Evolutionary conservation across 2,113 vertebrate genomes (phyloP).

Genomic region (Carlito syrichta): DNA sequence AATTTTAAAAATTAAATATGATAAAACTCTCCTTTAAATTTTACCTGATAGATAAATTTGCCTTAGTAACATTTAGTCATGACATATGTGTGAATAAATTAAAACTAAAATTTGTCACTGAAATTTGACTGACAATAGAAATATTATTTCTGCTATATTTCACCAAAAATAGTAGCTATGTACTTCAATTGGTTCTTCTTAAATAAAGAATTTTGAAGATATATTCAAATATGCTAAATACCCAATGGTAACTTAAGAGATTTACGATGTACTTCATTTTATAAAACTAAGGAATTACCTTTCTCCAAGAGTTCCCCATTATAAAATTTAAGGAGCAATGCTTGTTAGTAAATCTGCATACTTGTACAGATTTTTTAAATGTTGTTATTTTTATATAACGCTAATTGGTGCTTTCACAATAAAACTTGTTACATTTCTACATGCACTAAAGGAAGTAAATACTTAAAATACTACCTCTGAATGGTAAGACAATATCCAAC

Average conservation of each 20-base stretch:
- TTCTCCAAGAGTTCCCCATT: not conserved
- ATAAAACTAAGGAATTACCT: slow-evolving; percentile 56
- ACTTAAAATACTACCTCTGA: not conserved
- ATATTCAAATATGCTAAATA: slow-evolving; percentile 43
- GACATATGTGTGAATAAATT: not conserved
- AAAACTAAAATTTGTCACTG: not conserved
- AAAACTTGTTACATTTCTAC: not conserved
- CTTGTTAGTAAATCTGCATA: not conserved
- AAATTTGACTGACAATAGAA: not conserved
- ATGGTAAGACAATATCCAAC: not conserved
- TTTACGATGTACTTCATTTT: slow-evolving; percentile 55
- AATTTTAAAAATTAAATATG: slow-evolving; percentile 39
- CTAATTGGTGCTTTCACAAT: not conserved
- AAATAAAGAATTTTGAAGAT: slow-evolving; percentile 56
- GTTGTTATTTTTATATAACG: slow-evolving; percentile 3
- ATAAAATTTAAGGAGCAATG: not conserved
- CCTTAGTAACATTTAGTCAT: not conserved
- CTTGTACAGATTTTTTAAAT: not conserved
- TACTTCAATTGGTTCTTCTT: slow-evolving; percentile 47
- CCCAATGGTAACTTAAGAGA: slow-evolving; percentile 29
- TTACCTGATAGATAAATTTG: not conserved
- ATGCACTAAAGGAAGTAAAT: not conserved
- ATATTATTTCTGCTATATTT: slow-evolving; percentile 44
- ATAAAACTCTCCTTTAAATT: not conserved
- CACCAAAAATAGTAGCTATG: slow-evolving; percentile 47